Conservation (phyloP, 2,888 invertebrate species). For the Cylindroiulus punctatus region DNA sequence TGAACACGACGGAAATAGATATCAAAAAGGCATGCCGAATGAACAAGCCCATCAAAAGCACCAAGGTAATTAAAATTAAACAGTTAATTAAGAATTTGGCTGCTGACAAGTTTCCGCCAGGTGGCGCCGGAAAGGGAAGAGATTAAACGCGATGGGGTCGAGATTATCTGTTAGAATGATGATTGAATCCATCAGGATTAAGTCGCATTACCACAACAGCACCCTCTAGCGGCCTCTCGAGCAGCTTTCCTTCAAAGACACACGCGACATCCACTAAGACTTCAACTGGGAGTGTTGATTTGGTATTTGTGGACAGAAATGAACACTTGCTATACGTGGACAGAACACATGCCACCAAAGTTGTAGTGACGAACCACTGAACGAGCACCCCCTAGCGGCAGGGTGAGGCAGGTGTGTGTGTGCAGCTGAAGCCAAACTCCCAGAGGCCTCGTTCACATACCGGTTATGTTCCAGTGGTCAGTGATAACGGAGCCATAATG, state of each 20-base stretch:
- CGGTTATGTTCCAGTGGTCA: slow-evolving; percentile 32
- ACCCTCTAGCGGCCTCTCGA: no score
- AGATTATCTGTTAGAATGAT: neutral
- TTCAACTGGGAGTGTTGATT: neutral
- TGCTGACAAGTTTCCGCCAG: neutral
- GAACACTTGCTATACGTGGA: no score
- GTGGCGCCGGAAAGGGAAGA: neutral
- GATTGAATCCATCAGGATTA: neutral
- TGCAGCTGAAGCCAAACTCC: slow-evolving; percentile 3
- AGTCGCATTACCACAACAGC: neutral
- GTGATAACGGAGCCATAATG: slow-evolving; percentile 32
- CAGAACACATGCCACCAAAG: no score
- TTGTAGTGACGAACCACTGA: neutral
- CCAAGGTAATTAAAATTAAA: slow-evolving; percentile 56
- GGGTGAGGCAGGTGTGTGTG: neutral
- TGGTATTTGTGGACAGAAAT: no score
- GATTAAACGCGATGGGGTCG: no score
- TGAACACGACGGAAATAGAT: slow-evolving; percentile 98
- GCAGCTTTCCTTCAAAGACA: neutral
- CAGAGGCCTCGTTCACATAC: slow-evolving; percentile 32
- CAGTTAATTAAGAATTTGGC: slow-evolving; percentile 13
- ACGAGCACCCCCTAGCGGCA: neutral
- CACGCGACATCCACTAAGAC: neutral
- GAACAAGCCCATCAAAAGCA: slow-evolving; percentile 66
- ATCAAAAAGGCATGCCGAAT: slow-evolving; percentile 88